Conservation (phyloP, 2,113 vertebrate species). For the Sinocyclocheilus anshuiensis region DNA sequence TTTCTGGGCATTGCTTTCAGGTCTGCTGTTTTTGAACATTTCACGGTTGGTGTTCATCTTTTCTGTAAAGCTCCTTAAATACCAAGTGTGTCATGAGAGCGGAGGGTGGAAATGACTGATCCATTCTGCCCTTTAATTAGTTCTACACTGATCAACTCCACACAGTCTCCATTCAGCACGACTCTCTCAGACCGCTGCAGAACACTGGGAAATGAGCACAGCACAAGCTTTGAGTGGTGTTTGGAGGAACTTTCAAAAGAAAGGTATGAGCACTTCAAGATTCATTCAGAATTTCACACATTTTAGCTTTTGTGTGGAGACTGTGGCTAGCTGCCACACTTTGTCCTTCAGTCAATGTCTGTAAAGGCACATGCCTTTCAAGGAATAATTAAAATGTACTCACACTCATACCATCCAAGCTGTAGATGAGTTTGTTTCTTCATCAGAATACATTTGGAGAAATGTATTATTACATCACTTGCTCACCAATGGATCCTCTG, state of each 20-base stretch:
- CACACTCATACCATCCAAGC: too few species aligned
- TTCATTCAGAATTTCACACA: background rate
- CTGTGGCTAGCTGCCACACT: background rate
- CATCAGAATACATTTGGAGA: too few species aligned
- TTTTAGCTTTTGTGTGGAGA: background rate
- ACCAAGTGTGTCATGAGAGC: constrained; percentile 55
- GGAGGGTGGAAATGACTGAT: constrained; percentile 50
- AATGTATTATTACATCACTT: too few species aligned
- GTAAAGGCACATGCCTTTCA: background rate
- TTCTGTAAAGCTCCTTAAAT: constrained; percentile 52
- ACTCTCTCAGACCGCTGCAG: background rate
- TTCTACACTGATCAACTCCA: constrained; percentile 39
- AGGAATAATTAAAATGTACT: background rate
- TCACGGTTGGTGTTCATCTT: constrained; percentile 36
- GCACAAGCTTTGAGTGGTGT: background rate
- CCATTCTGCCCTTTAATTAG: constrained; percentile 57
- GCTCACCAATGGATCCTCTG: too few species aligned
- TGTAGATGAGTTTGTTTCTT: too few species aligned
- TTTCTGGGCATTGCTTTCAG: constrained; percentile 20
- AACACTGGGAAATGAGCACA: background rate
- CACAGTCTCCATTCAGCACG: constrained; percentile 15
- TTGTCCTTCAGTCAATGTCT: background rate
- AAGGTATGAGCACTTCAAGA: background rate
- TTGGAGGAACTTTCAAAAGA: background rate
- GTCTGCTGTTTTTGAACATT: constrained; percentile 44